A percentile compares a stretch with the other conserved stretches of the same genome.
Evolutionary conservation across 2,113 vertebrate genomes (phyloP).

Genomic region (Recurvirostra avosetta): DNA sequence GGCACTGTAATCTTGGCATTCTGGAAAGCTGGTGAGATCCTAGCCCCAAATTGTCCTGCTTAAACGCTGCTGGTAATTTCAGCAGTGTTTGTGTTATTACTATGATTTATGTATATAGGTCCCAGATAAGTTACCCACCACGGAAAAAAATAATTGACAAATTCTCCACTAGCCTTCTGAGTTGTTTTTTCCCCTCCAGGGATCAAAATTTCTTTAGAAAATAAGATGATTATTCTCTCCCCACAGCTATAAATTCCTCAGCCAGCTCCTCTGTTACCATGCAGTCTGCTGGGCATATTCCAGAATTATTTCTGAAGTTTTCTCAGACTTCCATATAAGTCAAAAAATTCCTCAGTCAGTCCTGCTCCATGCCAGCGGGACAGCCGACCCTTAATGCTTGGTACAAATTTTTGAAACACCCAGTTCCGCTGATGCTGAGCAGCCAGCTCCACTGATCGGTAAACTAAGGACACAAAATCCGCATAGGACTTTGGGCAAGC

Average conservation of each 20-base stretch:
- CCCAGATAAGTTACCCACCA: not conserved
- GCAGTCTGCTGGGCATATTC: slow-evolving; percentile 47
- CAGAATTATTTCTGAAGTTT: slow-evolving; percentile 54
- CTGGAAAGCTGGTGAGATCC: not conserved
- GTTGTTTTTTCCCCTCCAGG: not conserved
- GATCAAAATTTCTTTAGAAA: not conserved
- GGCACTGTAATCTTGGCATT: not conserved
- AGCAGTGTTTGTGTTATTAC: not conserved
- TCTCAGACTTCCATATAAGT: slow-evolving; percentile 63
- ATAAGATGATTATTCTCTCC: slow-evolving; percentile 11
- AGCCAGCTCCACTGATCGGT: not conserved
- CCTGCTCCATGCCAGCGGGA: not conserved
- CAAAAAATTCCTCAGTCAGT: not conserved
- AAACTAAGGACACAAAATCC: slow-evolving; percentile 1
- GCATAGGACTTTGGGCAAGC: fast-evolving
- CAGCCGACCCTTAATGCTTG: not conserved
- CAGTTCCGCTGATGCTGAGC: not conserved
- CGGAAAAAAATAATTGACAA: not conserved
- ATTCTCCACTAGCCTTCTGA: slow-evolving; percentile 4
- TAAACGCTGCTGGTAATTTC: not conserved
- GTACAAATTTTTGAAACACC: not conserved
- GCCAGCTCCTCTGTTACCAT: slow-evolving; percentile 22
- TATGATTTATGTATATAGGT: not conserved
- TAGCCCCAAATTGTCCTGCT: not conserved
- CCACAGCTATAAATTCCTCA: slow-evolving; percentile 44